Conservation (phyloP, 2,888 invertebrate genomes). For the Andrena haemorrhoa region DNA sequence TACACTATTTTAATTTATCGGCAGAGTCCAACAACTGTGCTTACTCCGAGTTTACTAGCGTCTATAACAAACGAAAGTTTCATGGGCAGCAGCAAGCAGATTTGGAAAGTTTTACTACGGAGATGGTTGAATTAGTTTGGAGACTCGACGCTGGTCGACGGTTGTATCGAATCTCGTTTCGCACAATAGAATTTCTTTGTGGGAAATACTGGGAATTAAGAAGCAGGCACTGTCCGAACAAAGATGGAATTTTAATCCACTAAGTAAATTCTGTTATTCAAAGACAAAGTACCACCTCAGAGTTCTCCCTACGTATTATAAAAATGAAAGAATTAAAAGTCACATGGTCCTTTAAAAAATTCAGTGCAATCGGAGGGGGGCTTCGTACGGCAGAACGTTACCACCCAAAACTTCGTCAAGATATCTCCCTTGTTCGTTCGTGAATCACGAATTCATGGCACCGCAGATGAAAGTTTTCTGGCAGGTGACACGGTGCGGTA, state of each 20-base stretch:
- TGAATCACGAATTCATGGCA: conserved; percentile 7
- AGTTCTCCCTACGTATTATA: not conserved
- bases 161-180: too few relatives aligned
- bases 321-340: conserved; percentile 6
- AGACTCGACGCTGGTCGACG: too few relatives aligned
- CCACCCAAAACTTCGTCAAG: conserved; percentile 27
- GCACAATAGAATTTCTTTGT: too few relatives aligned
- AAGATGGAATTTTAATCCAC: too few relatives aligned
- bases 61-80: not conserved
- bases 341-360: conserved; percentile 8
- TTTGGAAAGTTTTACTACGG: too few relatives aligned
- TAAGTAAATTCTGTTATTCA: too few relatives aligned
- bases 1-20: conserved; percentile 20
- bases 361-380: conserved; percentile 1
- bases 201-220: too few relatives aligned
- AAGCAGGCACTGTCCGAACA: too few relatives aligned
- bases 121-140: too few relatives aligned
- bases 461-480: not conserved
- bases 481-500: not conserved
- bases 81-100: too few relatives aligned
- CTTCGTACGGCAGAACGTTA: conserved; percentile 1
- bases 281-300: not conserved
- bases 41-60: not conserved
- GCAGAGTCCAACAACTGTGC: not conserved
- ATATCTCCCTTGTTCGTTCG: not conserved